Conservation (phyloP, 2,888 invertebrate genomes). For the Heliconius erato region DNA sequence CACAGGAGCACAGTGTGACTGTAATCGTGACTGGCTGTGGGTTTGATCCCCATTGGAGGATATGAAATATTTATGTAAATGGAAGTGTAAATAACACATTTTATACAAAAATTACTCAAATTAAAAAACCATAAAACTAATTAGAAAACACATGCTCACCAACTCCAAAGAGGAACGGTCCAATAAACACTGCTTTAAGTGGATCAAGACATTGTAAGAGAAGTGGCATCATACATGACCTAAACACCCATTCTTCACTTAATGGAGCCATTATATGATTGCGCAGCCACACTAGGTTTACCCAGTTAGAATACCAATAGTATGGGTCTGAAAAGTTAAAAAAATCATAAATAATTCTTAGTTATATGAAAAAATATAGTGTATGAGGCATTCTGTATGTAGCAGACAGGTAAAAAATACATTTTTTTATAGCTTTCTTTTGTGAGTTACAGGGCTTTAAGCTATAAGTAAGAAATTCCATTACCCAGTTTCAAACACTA, state of each 20-base stretch:
- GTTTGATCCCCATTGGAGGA: not conserved
- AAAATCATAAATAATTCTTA: not conserved
- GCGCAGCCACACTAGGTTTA: slow-evolving; percentile 93
- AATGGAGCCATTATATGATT: slow-evolving; percentile 96
- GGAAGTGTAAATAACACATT: too few species aligned
- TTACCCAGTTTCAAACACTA: too few species aligned
- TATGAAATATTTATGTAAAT: not conserved
- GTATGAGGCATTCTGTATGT: not conserved
- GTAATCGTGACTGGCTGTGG: not conserved
- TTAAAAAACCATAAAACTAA: not conserved
- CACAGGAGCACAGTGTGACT: not conserved
- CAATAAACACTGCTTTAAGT: slow-evolving; percentile 91
- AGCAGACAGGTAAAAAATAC: not conserved
- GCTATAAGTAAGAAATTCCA: too few species aligned
- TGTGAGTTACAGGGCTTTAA: too few species aligned
- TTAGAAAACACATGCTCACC: slow-evolving; percentile 79
- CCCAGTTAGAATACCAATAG: slow-evolving; percentile 90
- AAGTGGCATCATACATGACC: slow-evolving; percentile 97
- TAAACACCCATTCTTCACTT: slow-evolving; percentile 97
- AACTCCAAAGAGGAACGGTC: slow-evolving; percentile 96
- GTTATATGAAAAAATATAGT: not conserved
- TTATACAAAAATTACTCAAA: too few species aligned
- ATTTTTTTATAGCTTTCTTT: too few species aligned
- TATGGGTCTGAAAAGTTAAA: slow-evolving; percentile 84
- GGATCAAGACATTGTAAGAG: slow-evolving; percentile 93